phyloP scores from a whole-genome alignment of 2,888 invertebrate species.

The Drosophila diplacantha region DNA sequence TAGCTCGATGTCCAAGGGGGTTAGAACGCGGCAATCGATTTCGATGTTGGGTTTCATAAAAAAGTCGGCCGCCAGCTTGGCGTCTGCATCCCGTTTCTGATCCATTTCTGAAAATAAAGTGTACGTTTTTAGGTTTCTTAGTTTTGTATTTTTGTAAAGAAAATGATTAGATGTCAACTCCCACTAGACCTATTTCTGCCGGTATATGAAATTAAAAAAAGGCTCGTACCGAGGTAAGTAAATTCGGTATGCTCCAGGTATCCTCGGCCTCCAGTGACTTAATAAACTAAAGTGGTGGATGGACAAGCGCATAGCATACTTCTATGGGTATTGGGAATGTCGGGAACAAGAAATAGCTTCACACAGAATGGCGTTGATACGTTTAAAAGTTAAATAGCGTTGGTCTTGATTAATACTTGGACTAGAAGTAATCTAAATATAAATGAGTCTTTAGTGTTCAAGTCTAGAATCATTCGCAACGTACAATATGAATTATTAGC shows the following conservation, averaged over 20 bases:
- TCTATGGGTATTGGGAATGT: neutral
- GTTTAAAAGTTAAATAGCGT: neutral
- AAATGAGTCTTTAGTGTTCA: neutral
- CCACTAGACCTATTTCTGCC: neutral
- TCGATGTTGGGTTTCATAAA: conserved; percentile 18
- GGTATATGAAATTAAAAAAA: neutral
- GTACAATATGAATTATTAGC: neutral
- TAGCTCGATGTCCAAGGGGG: conserved; percentile 21
- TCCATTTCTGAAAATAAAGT: neutral
- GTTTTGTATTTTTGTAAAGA: neutral
- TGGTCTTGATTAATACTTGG: neutral
- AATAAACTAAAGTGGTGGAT: too few relatives aligned
- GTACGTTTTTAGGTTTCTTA: neutral
- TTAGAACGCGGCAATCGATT: conserved; percentile 9
- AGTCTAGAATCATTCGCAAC: too few relatives aligned
- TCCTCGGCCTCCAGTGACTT: too few relatives aligned
- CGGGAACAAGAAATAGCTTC: neutral
- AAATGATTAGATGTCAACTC: neutral
- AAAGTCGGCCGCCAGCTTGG: conserved; percentile 7
- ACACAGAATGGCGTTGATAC: too few relatives aligned
- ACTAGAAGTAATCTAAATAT: neutral
- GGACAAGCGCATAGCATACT: neutral
- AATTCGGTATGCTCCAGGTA: neutral
- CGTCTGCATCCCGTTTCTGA: neutral
- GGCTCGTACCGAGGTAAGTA: neutral